Conservation (phyloP, 2,113 vertebrate genomes). For the Rhinichthys klamathensis region DNA sequence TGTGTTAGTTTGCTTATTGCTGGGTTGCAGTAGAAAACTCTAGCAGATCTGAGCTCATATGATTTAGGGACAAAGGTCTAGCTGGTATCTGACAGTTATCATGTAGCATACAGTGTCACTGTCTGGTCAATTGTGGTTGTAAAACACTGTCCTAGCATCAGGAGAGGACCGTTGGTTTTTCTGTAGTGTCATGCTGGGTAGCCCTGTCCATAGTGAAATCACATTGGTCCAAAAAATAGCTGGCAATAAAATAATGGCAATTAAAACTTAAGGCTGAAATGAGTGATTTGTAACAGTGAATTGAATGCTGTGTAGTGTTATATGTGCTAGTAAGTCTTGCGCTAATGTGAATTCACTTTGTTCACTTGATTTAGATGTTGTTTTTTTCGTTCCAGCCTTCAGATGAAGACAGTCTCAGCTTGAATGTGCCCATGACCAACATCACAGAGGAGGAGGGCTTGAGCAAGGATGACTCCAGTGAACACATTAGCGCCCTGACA, state of each 20-base stretch:
- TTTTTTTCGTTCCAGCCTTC: constrained; percentile 80
- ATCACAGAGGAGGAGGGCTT: constrained; percentile 91
- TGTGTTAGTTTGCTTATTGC: not conserved
- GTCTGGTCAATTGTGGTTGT: not conserved
- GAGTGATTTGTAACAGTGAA: not conserved
- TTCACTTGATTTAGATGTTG: constrained; percentile 32
- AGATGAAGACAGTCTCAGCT: constrained; percentile 90
- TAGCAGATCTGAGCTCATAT: not conserved
- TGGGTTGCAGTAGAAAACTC: not conserved
- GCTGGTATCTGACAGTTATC: not conserved
- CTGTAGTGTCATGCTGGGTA: not conserved
- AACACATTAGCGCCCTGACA: constrained; percentile 80
- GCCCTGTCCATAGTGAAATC: not conserved
- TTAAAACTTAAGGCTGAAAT: not conserved
- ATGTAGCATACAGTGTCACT: not conserved
- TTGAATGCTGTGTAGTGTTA: not conserved
- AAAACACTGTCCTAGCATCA: not conserved
- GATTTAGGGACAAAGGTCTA: constrained; percentile 6
- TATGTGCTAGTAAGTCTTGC: not conserved
- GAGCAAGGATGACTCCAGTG: constrained; percentile 84
- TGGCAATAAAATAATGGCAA: not conserved
- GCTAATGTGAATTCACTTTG: not conserved
- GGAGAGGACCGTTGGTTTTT: not conserved
- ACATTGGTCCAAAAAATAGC: constrained; percentile 7
- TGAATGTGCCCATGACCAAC: constrained; percentile 89